Evolutionary conservation across 2,113 vertebrate species (phyloP), one percentile per base, ranked within the genome.

Genomic region (Dinomys branickii): DNA sequence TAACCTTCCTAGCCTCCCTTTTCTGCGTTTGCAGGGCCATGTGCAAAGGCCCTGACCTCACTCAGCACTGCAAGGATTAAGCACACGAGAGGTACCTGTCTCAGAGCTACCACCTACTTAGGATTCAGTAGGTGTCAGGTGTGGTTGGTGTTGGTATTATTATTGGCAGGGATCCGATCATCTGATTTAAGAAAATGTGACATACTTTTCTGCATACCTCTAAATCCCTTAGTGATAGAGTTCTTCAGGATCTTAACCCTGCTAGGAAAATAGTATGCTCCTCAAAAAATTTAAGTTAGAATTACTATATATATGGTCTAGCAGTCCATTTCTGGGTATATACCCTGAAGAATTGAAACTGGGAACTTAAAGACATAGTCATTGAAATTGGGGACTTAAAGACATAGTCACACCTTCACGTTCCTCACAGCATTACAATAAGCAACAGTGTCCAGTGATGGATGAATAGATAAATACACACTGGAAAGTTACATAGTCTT

Each of bases 191-290:
- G 78, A 77, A n/a, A 41, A n/a, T 33, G 44, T 52, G 88, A 82
- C 41, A 20, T 30, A 8, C 0, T 67, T 35, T 54, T 86, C 35
- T 41, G 1, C 24, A 7, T 65, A 35, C 90, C 82, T 91, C 52
- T 71, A 85, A 78, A n/a, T 9, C 3, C 26, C 28, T 63, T 52
- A n/a, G 58, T 0, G 1, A 26, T 83, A 14, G 81, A 82, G 13
- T 94, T 84, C 81, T 87, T 90, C 73, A 85, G 89, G 65, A 84
- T 54, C 85, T 81, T 69, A 83, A 63, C 52, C 91, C 50, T 83
- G 38, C 35, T 84, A 8, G 73, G 33, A 58, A 90, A 94, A 83
- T 0, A 1, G 7, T 33, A 24, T 56, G 38, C 26, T 4, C 0
- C 4, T 65, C 63, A 92, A 90, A 95, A 67, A 24, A 47, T 19